Base-by-base conservation (phyloP, 2,888 invertebrate genomes). In the Rhodophaea formosa region DNA sequence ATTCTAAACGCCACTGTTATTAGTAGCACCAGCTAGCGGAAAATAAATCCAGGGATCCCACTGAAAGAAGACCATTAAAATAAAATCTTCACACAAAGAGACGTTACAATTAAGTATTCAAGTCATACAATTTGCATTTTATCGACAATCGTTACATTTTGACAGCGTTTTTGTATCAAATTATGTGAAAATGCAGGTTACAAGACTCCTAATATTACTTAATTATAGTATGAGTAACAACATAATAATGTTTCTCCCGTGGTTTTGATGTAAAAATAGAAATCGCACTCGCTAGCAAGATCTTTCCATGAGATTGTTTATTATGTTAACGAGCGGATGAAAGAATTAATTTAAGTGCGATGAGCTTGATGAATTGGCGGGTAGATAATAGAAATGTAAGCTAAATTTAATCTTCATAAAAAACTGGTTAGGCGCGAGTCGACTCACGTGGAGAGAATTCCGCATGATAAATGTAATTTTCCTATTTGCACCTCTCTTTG, bases 311-410 rank as follows among this genome's bases (percentile, higher is more conserved):
- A 8, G 53, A 53, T 53, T 8, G 55, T 49, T 52, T 51, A 55
- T 51, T 47, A 51, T 23, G 10, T 51, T 44, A 30, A 53, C 3
- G 10, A 52, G 47, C 14, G 29, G 29, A 29, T 47, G 47, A 47
- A 23, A 46, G 56, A 56, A 57, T 57, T 52, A 53, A 53, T 57
- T 53, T 53, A 42, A 46, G 32, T 57, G 17, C 42, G 12, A 45
- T 52, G 35, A 23, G 46, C 46, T 17, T 12, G 47, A n/a, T 47
- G 29, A 12, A 10, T n/a, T 29, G 29, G 10, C n/a, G 47, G 12
- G 35, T 12, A 10, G 35, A 1, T 35, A 10, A 8, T 35, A 35
- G 12, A 35, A 35, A 35, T 35, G n/a, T n/a, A n/a, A n/a, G n/a
- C n/a, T n/a, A n/a, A n/a, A n/a, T n/a, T n/a, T n/a, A n/a, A n/a